Evolutionary conservation across 2,113 vertebrate species (phyloP).

Genomic region (Danio rerio): GRCz12tu NC_133180.1:32837001-32837500

Average conservation of each 20-base stretch:
- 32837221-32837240: background rate
- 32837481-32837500: background rate
- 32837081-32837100: background rate
- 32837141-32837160: background rate
- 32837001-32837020: background rate
- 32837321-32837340: constrained; percentile 5
- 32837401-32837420: constrained; percentile 10
- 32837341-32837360: constrained; percentile 26
- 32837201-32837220: background rate
- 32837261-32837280: background rate
- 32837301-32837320: background rate
- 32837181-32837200: background rate
- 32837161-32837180: background rate
- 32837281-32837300: constrained; percentile 4
- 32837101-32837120: background rate
- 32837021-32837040: background rate
- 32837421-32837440: background rate
- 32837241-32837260: background rate
- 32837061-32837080: background rate
- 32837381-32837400: background rate
- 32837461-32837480: background rate
- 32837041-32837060: background rate
- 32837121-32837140: background rate
- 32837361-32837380: background rate
- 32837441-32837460: background rate